Evolutionary conservation across 2,888 invertebrate genomes (phyloP), one percentile per base, ranked within the genome.

Genomic region (Lycophotia porphyrea): DNA sequence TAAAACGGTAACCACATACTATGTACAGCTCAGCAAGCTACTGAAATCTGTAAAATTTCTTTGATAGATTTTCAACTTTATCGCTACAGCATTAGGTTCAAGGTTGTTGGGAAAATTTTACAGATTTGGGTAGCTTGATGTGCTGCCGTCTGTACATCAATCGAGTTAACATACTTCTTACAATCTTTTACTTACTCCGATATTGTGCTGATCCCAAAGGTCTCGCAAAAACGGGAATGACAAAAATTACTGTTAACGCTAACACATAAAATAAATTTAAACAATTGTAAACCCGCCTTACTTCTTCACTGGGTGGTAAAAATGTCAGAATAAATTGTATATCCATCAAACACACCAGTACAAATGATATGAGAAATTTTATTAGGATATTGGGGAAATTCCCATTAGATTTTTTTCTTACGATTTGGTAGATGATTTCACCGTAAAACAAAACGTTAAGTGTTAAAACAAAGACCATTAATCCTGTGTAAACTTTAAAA

Each of bases 361-460:
- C 8, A n/a, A 61, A 15, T 15, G 61, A 61, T 39, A 61, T n/a
- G 3, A 39, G 15, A 2, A 61, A 61, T 61, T 61, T 61, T 13
- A n/a, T 9, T n/a, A 36, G 8, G 36, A 39, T 61, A 61, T 61
- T 36, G n/a, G 2, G 7, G 15, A 61, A 61, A n/a, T 61, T 39
- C 7, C 13, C 61, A 36, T 61, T 61, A 2, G 34, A 1, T n/a
- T 61, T 61, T 36, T 61, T 61, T 39, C 36, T 61, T 61, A 61
- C 3, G 36, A 39, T 15, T 61, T 61, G 61, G 36, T 61, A 61
- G n/a, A 61, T 36, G 7, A 61, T 61, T 61, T 61, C 61, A 61
- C 36, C 24, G 7, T 24, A 61, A 8, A 61, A n/a, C 15, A 61
- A 36, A 7, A n/a, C 3, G 15, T 61, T 61, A 11, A 61, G n/a